Percentiles rank a stretch among this genome's conserved stretches.
These are phyloP conservation scores for Lichenostomus cassidix DNA, from an alignment of 2,113 vertebrate genomes.

Conservation along the genomic window DNA sequence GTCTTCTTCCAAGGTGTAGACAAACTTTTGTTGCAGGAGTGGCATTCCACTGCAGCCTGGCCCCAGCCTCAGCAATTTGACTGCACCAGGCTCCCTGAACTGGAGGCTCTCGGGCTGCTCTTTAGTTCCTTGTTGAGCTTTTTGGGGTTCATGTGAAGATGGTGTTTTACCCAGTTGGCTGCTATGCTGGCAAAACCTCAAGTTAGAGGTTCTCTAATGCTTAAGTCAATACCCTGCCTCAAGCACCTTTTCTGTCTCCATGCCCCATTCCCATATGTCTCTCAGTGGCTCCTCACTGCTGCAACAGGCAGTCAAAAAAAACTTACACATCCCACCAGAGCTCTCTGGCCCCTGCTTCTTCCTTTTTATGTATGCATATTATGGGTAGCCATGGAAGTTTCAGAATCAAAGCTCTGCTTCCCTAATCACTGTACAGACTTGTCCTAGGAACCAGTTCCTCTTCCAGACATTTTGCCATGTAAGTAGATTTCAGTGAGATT, in stretches of 20 bases:
- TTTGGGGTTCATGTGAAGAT: not conserved
- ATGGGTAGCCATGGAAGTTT: not conserved
- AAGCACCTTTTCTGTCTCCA: not conserved
- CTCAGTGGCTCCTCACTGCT: not conserved
- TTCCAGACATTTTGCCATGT: not conserved
- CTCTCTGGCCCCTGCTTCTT: not conserved
- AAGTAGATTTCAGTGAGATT: not conserved
- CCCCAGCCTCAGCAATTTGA: not conserved
- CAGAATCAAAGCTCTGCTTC: not conserved
- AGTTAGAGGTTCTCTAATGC: not conserved
- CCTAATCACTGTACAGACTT: not conserved
- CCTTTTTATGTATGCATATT: not conserved
- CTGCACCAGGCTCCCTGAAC: not conserved
- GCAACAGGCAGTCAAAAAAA: not conserved
- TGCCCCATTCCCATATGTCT: not conserved
- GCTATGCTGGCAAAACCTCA: not conserved
- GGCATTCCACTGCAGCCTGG: not conserved
- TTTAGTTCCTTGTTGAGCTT: not conserved
- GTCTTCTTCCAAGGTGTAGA: conserved; percentile 41
- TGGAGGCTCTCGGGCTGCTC: not conserved
- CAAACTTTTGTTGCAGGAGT: conserved; percentile 26
- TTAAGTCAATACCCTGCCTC: not conserved
- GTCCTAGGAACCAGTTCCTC: not conserved
- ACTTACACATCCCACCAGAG: not conserved
- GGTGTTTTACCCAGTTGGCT: not conserved